phyloP scores from a whole-genome alignment of 2,113 vertebrate species.

The Phocoena phocoena region DNA sequence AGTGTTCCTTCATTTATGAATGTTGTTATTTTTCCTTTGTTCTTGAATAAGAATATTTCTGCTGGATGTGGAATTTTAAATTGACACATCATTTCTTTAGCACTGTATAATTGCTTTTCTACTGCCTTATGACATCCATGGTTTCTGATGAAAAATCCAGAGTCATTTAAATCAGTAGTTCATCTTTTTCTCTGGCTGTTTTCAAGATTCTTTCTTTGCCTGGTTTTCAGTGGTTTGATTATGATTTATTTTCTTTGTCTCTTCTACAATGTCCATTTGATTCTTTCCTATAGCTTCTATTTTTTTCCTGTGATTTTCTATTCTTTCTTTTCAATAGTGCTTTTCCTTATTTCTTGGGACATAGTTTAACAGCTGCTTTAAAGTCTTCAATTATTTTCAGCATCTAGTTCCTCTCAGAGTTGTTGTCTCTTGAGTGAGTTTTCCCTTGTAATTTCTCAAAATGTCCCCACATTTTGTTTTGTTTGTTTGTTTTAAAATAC shows the following conservation, averaged over 20 bases:
- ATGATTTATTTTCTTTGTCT: neutral
- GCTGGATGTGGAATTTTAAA: neutral
- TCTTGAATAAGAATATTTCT: neutral
- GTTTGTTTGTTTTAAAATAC: neutral
- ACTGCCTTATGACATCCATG: neutral
- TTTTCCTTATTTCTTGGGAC: neutral
- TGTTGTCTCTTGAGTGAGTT: neutral
- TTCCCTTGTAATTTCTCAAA: neutral
- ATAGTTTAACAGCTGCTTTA: neutral
- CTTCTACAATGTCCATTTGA: neutral
- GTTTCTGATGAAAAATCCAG: neutral
- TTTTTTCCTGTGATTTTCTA: neutral
- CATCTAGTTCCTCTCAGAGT: neutral
- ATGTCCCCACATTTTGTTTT: neutral
- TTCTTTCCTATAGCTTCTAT: neutral
- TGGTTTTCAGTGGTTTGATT: neutral
- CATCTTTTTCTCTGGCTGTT: neutral
- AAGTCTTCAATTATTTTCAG: neutral
- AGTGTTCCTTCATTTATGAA: neutral
- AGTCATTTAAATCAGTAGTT: neutral
- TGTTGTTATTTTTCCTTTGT: neutral
- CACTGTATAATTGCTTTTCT: neutral
- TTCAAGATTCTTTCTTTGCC: neutral
- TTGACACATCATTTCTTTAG: neutral
- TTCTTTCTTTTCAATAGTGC: neutral